phyloP scores from a whole-genome alignment of 2,113 vertebrate species.

The Cheirogaleus medius region DNA sequence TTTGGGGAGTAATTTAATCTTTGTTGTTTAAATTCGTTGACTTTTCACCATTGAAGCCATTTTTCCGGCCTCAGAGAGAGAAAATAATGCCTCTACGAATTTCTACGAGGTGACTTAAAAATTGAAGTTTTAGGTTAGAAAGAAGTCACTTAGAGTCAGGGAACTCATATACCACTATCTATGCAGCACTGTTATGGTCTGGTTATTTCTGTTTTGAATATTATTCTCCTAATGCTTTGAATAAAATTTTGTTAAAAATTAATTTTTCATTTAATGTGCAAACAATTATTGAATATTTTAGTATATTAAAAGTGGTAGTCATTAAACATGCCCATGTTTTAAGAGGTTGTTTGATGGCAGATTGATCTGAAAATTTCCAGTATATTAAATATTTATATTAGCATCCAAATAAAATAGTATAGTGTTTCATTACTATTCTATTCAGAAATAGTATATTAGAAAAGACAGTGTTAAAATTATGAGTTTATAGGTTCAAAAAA shows the following conservation, averaged over 20 bases:
- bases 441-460: neutral
- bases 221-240: slow-evolving; percentile 62
- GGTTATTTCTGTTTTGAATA: slow-evolving; percentile 64
- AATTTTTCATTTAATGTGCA: slow-evolving; percentile 54
- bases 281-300: slow-evolving; percentile 56
- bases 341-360: slow-evolving; percentile 23
- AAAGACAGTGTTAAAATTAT: slow-evolving; percentile 34
- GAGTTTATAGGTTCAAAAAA: neutral
- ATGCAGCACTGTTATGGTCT: slow-evolving; percentile 60
- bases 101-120: slow-evolving; percentile 54
- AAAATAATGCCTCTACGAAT: slow-evolving; percentile 44
- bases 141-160: slow-evolving; percentile 58
- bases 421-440: neutral
- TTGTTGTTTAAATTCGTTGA: slow-evolving; percentile 49
- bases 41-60: slow-evolving; percentile 64
- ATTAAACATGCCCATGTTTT: slow-evolving; percentile 8
- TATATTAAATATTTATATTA: slow-evolving; percentile 40
- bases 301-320: slow-evolving; percentile 48
- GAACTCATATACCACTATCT: slow-evolving; percentile 63
- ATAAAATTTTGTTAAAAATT: slow-evolving; percentile 72
- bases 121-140: slow-evolving; percentile 31
- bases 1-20: slow-evolving; percentile 42
- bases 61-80: slow-evolving; percentile 41
- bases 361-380: slow-evolving; percentile 8
- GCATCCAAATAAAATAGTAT: slow-evolving; percentile 15